These are phyloP conservation scores for Himalopsyche anomala DNA, from an alignment of 2,888 invertebrate species.

Conservation along the genomic window DNA sequence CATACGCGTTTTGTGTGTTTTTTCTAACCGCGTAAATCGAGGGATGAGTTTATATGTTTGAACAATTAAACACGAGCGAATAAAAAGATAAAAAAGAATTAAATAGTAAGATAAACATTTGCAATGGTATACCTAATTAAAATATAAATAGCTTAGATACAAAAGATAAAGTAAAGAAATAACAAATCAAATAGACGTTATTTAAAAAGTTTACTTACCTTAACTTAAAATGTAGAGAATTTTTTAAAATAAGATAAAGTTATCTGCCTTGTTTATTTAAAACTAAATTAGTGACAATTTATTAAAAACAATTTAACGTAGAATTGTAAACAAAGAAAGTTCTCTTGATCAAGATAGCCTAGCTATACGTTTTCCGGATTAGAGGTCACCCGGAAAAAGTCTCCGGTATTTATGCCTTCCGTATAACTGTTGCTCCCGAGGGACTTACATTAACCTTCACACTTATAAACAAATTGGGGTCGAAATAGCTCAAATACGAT, in stretches of 20 bases:
- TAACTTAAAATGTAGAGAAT: neutral
- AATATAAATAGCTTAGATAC: too few species aligned
- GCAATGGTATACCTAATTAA: too few species aligned
- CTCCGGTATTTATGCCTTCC: neutral
- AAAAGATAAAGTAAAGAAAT: neutral
- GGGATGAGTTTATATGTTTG: too few species aligned
- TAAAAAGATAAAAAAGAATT: too few species aligned
- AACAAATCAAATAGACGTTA: neutral
- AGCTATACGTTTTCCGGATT: neutral
- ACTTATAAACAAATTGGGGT: conserved; percentile 35
- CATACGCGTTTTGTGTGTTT: too few species aligned
- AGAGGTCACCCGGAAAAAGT: conserved; percentile 6
- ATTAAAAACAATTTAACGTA: conserved; percentile 11
- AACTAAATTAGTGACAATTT: conserved; percentile 37
- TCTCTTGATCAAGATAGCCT: conserved; percentile 7
- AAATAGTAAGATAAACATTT: too few species aligned
- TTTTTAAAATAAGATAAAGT: conserved; percentile 9
- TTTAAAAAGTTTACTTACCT: neutral
- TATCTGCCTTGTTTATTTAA: conserved; percentile 14
- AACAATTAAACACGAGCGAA: too few species aligned
- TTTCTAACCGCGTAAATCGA: too few species aligned
- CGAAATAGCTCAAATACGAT: conserved; percentile 3
- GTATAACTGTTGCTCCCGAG: conserved; percentile 22
- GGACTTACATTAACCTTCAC: conserved; percentile 23
- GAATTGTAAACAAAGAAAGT: neutral